A percentile compares a stretch with the other conserved stretches of the same genome.
Evolutionary conservation across 2,888 invertebrate genomes (phyloP).

Genomic region (Lottia scabra): DNA sequence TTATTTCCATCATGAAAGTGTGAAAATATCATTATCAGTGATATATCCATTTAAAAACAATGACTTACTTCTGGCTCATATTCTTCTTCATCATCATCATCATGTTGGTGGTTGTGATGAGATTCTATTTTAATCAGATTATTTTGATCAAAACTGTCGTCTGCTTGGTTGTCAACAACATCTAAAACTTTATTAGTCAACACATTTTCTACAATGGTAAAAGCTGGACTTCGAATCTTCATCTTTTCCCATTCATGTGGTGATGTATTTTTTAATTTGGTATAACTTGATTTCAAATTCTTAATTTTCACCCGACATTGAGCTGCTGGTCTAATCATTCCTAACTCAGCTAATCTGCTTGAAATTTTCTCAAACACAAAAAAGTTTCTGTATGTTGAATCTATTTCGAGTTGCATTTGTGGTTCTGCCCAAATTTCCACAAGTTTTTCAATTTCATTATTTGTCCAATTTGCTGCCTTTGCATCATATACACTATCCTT

Average conservation of each 20-base stretch:
- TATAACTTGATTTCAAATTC: neutral
- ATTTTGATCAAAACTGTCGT: neutral
- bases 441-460: neutral
- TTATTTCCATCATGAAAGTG: too few relatives aligned
- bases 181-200: neutral
- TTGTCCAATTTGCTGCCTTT: neutral
- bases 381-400: neutral
- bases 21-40: too few relatives aligned
- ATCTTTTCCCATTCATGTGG: neutral
- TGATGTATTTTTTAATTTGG: neutral
- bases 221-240: neutral
- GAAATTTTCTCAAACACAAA: slow-evolving; percentile 1
- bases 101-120: neutral
- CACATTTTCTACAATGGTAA: neutral
- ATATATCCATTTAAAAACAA: too few relatives aligned
- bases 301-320: neutral
- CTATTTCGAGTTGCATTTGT: neutral
- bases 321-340: neutral
- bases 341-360: neutral
- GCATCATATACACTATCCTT: neutral
- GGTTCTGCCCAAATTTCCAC: neutral
- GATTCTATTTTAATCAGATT: neutral
- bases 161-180: neutral
- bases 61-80: too few relatives aligned
- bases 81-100: neutral